Percentiles rank a stretch among this genome's conserved stretches.
phyloP scores from a whole-genome alignment of 1,140 invertebrate species.

The Brachionus paranguensis region DNA sequence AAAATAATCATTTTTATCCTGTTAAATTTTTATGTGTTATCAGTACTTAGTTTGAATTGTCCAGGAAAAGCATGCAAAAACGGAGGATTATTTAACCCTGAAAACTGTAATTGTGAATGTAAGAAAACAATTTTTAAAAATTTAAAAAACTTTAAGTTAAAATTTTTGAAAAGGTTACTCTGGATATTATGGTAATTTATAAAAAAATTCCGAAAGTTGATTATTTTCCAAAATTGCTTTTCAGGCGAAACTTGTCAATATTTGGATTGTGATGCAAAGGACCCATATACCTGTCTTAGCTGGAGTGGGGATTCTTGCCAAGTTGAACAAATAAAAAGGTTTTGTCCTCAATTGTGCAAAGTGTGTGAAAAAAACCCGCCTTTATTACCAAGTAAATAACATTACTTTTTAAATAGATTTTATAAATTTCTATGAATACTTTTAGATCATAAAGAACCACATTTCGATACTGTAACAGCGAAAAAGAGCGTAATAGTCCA shows the following conservation, averaged over 20 bases:
- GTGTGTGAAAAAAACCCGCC: no score
- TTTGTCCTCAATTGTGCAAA: neutral
- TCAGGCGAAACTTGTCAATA: neutral
- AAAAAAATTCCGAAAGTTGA: no score
- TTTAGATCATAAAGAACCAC: neutral
- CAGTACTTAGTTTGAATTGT: neutral
- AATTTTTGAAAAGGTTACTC: neutral
- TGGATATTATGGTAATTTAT: neutral
- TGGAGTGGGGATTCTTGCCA: neutral
- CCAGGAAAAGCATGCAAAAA: neutral
- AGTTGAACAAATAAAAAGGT: neutral
- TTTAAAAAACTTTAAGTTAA: neutral
- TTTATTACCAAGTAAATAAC: neutral
- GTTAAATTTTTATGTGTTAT: neutral
- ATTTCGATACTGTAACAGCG: neutral
- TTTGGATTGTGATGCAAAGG: neutral
- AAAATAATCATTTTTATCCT: neutral
- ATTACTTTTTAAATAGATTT: neutral
- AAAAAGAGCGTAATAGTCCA: conserved; percentile 45
- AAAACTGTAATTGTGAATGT: neutral
- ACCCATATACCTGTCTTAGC: neutral
- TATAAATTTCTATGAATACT: neutral
- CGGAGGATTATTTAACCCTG: neutral
- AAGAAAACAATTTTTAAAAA: neutral
- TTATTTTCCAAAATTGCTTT: neutral